phyloP scores from a whole-genome alignment of 2,797 vertebrate genomes.

The Scomberomorus guttatus region DNA sequence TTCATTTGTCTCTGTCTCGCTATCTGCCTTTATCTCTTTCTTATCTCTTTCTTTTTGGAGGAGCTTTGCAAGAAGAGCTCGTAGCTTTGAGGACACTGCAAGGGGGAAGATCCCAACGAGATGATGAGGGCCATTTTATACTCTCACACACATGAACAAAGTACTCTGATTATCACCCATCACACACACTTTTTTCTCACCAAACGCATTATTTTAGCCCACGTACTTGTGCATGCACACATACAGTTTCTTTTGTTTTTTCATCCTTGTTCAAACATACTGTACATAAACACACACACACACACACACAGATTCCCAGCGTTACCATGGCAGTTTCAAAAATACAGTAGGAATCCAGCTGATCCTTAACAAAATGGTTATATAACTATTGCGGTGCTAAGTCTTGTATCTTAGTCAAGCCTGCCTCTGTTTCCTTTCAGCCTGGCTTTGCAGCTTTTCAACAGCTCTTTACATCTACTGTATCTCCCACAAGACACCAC shows the following conservation, averaged over 20 bases:
- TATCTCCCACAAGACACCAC: slow-evolving; percentile 56
- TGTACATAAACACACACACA: slow-evolving; percentile 27
- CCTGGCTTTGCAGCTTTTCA: slow-evolving; percentile 61
- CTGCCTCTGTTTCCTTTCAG: slow-evolving; percentile 70
- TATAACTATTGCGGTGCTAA: slow-evolving; percentile 83
- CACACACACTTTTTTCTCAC: background rate
- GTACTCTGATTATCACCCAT: slow-evolving; percentile 38
- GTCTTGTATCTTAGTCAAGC: slow-evolving; percentile 82
- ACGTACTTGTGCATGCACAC: slow-evolving; percentile 12
- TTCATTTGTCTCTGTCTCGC: slow-evolving; percentile 66
- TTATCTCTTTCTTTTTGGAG: too few species aligned
- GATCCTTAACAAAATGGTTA: slow-evolving; percentile 86
- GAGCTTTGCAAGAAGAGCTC: slow-evolving; percentile 60
- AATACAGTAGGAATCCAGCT: slow-evolving; percentile 85
- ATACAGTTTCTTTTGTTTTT: slow-evolving; percentile 25
- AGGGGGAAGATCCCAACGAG: slow-evolving; percentile 55
- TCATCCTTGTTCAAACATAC: slow-evolving; percentile 53
- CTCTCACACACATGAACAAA: slow-evolving; percentile 41
- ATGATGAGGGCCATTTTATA: slow-evolving; percentile 65
- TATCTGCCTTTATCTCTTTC: slow-evolving; percentile 54
- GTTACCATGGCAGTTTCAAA: slow-evolving; percentile 85
- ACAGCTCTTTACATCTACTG: slow-evolving; percentile 64
- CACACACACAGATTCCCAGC: slow-evolving; percentile 54
- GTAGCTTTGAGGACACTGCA: slow-evolving; percentile 60
- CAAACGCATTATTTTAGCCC: background rate